These are phyloP conservation scores for Bursaphelenchus okinawaensis DNA, from an alignment of 2,888 invertebrate genomes.

Conservation along the genomic window DNA sequence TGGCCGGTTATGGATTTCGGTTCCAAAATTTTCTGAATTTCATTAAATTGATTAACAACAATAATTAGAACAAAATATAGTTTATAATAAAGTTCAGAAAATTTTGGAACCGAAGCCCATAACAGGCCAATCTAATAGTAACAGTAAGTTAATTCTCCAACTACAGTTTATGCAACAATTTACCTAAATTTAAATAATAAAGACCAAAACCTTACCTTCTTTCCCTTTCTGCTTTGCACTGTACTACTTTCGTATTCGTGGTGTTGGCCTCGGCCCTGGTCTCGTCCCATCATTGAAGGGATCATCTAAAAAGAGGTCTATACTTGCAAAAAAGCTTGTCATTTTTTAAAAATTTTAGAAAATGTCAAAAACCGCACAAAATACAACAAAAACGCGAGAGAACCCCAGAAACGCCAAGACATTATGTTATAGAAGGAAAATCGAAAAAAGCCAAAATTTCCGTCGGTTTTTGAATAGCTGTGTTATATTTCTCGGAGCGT, in stretches of 20 bases:
- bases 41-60: too few species aligned
- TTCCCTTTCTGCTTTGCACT: slow-evolving; percentile 18
- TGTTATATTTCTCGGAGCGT: neutral
- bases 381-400: neutral
- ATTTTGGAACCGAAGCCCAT: too few species aligned
- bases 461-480: neutral
- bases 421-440: too few species aligned
- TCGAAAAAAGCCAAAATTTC: too few species aligned
- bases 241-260: slow-evolving; percentile 18
- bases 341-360: neutral
- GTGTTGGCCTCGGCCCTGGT: neutral
- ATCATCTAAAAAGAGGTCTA: neutral
- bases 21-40: too few species aligned
- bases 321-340: neutral
- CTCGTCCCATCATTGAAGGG: neutral
- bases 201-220: slow-evolving; percentile 13
- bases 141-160: neutral
- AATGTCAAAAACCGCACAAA: neutral
- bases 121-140: neutral
- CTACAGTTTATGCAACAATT: neutral
- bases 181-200: neutral
- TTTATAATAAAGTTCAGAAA: too few species aligned
- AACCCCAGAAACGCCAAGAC: too few species aligned
- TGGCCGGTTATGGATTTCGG: too few species aligned
- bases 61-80: too few species aligned